phyloP scores from a whole-genome alignment of 2,888 invertebrate species.

The Hesperia comma region DNA sequence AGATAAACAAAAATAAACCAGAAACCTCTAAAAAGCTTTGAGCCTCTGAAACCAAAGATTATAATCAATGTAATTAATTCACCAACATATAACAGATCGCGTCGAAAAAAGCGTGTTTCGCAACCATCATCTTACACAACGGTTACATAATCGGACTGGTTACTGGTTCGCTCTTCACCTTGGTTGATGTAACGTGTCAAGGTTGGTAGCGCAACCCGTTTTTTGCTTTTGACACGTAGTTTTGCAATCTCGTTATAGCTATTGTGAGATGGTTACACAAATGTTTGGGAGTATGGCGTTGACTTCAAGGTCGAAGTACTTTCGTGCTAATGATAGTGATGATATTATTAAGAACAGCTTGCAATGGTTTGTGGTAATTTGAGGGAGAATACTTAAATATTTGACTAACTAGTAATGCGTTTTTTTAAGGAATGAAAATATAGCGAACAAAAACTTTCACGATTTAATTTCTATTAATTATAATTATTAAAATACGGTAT shows the following conservation, averaged over 20 bases:
- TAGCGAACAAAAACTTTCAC: too few species aligned
- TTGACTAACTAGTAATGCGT: too few species aligned
- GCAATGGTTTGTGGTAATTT: background rate
- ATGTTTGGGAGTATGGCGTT: slow-evolving; percentile 23
- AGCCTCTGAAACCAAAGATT: background rate
- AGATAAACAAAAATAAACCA: too few species aligned
- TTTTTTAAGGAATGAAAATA: too few species aligned
- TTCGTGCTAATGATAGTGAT: background rate
- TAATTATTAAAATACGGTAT: too few species aligned
- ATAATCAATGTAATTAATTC: background rate
- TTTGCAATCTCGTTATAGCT: slow-evolving; percentile 28
- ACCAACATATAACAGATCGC: slow-evolving; percentile 12
- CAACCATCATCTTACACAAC: slow-evolving; percentile 32
- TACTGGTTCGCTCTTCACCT: slow-evolving; percentile 61
- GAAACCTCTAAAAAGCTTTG: too few species aligned
- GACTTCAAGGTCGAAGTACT: slow-evolving; percentile 3
- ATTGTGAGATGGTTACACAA: slow-evolving; percentile 34
- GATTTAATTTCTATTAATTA: too few species aligned
- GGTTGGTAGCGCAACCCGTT: slow-evolving; percentile 43
- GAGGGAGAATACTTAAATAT: background rate
- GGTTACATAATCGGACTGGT: slow-evolving; percentile 58
- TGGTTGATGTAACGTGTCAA: slow-evolving; percentile 57
- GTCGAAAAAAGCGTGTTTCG: slow-evolving; percentile 17
- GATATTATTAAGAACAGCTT: background rate
- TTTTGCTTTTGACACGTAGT: slow-evolving; percentile 35